Conservation (phyloP, 2,113 vertebrate genomes). For the Muntiacus muntjak region DNA sequence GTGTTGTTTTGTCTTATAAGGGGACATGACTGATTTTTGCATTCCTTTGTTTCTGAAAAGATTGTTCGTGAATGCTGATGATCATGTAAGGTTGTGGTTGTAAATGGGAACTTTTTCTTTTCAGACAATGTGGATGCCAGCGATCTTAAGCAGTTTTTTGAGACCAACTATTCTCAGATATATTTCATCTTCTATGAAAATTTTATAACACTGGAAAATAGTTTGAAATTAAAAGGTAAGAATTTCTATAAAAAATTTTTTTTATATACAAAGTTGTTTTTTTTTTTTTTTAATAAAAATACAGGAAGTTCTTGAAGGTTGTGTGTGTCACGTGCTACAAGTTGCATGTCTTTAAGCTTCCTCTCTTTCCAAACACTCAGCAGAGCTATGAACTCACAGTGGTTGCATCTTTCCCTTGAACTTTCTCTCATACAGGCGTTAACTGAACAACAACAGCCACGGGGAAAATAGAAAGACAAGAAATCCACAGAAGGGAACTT, state of each 20-base stretch:
- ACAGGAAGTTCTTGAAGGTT: background rate
- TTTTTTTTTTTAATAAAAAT: background rate
- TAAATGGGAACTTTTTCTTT: constrained; percentile 68
- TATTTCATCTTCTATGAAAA: constrained; percentile 99
- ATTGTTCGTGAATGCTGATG: background rate
- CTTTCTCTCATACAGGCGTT: background rate
- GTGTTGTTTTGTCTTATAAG: background rate
- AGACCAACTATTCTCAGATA: constrained; percentile 97
- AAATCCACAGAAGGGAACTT: background rate
- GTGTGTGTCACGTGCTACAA: background rate
- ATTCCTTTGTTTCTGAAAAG: constrained; percentile 40
- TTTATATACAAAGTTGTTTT: background rate
- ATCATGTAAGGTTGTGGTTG: background rate
- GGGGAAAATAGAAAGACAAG: background rate
- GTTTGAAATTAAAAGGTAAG: constrained; percentile 98
- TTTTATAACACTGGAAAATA: constrained; percentile 99
- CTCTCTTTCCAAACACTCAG: background rate
- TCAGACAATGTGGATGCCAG: constrained; percentile 93
- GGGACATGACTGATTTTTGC: background rate
- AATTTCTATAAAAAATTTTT: background rate
- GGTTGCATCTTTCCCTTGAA: background rate
- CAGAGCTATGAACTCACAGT: background rate
- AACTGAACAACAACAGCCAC: background rate
- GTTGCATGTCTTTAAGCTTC: background rate
- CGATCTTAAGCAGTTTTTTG: constrained; percentile 97